Evolutionary conservation across 2,888 invertebrate species (phyloP), one percentile per base, ranked within the genome.

Genomic region (Parnassius mnemosyne): DNA sequence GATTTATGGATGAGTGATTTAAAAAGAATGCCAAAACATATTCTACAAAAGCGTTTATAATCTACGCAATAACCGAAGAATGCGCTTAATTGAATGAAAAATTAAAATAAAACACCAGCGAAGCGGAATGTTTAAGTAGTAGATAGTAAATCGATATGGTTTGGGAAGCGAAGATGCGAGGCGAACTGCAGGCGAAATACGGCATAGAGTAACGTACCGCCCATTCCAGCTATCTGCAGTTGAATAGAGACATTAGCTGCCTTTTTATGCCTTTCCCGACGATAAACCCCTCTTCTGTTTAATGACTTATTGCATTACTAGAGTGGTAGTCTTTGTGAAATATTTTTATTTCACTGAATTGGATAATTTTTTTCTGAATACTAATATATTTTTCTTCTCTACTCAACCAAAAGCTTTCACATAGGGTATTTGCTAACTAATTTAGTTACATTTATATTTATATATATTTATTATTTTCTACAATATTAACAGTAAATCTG

Each of bases 121-220:
- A 55, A 59, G 49, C 42, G 47, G 49, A 43, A 55, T 63, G 51
- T n/a, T 61, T 56, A 61, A 61, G 56, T 56, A 49, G 59, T 60
- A 57, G 57, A 60, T 61, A 55, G 58, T 66, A 79, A 85, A 87
- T 89, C 89, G 84, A 89, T 89, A 89, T 85, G 82, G 84, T 81
- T 81, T 77, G 79, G 79, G 68, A 67, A 61, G 70, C 75, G 77
- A 84, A 87, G 85, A 85, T 85, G 83, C 85, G 81, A 82, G 72
- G 82, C 82, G 77, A 81, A 87, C 86, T 89, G 89, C 89, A 87
- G 88, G 79, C 77, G 80, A 80, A 87, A 83, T 88, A 89, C 89
- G 85, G 84, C 87, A 89, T 85, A 80, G 81, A 77, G 76, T 78
- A 83, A 83, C 84, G 83, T 84, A 84, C 83, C 84, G 84, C 84